phyloP scores from a whole-genome alignment of 2,888 invertebrate genomes.

The Dorcus parallelipipedus region DNA sequence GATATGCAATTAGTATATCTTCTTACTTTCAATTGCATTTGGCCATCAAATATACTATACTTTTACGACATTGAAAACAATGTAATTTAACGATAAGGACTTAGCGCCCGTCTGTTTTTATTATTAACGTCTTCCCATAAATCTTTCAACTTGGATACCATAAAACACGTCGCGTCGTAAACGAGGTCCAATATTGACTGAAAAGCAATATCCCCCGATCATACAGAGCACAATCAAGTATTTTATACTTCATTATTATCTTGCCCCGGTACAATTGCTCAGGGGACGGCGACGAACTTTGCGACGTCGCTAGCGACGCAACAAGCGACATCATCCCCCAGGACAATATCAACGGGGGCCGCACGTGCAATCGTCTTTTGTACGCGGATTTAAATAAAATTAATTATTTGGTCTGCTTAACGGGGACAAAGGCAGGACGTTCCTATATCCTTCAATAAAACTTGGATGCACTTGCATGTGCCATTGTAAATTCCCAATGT shows the following conservation, averaged over 20 bases:
- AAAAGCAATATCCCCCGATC: conserved; percentile 37
- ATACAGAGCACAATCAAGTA: conserved; percentile 41
- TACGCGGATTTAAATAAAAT: conserved; percentile 13
- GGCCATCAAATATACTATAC: no score
- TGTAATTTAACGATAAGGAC: no score
- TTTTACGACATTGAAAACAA: no score
- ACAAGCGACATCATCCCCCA: conserved; percentile 1
- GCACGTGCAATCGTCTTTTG: background rate
- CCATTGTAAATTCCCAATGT: no score
- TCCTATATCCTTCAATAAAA: no score
- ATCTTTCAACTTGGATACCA: background rate
- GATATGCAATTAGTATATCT: no score
- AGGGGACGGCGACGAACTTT: conserved; percentile 14
- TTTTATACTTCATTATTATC: conserved; percentile 40
- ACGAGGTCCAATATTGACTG: conserved; percentile 24
- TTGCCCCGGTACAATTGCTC: background rate
- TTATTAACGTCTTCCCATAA: no score
- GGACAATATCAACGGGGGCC: background rate
- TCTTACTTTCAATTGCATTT: no score
- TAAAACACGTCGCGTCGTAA: conserved; percentile 24
- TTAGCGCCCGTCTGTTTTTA: no score
- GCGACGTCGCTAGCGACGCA: conserved; percentile 12
- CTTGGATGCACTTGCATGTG: no score
- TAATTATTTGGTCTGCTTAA: conserved; percentile 15
- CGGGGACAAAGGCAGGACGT: conserved; percentile 5